Evolutionary conservation across 2,888 invertebrate genomes (phyloP).

Genomic region (Conomelus anceps): DNA sequence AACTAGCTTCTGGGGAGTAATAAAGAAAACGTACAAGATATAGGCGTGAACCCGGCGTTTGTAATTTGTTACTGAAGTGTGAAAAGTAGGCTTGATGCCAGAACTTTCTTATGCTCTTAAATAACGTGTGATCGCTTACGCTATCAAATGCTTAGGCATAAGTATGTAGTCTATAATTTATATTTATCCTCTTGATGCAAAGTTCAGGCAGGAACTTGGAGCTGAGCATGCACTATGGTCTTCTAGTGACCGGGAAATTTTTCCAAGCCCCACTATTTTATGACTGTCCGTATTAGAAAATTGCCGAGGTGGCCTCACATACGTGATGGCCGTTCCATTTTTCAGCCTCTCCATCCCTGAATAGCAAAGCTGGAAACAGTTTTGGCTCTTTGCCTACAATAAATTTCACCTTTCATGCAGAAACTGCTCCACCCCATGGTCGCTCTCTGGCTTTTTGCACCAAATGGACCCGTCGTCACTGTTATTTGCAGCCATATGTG

Average conservation of each 20-base stretch:
- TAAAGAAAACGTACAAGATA: background rate
- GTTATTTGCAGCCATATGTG: background rate
- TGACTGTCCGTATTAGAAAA: background rate
- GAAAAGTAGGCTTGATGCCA: background rate
- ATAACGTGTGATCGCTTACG: background rate
- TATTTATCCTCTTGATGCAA: background rate
- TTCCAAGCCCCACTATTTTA: background rate
- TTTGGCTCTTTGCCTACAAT: background rate
- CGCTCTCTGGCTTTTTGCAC: background rate
- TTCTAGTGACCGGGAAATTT: background rate
- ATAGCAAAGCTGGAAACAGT: background rate
- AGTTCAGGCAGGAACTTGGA: background rate
- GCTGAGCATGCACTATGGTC: background rate
- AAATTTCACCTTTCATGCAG: background rate
- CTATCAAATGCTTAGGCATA: too few relatives aligned
- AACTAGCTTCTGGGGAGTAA: background rate
- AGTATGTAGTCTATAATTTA: background rate
- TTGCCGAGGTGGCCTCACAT: background rate
- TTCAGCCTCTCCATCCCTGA: background rate
- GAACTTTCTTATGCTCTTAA: background rate
- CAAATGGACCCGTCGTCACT: background rate
- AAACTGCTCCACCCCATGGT: background rate
- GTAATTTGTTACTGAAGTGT: background rate
- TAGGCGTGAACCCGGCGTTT: background rate
- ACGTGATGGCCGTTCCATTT: background rate